Evolutionary conservation across 2,888 invertebrate species (phyloP), one percentile per base, ranked within the genome.

Genomic region (Rhodophaea formosa): DNA sequence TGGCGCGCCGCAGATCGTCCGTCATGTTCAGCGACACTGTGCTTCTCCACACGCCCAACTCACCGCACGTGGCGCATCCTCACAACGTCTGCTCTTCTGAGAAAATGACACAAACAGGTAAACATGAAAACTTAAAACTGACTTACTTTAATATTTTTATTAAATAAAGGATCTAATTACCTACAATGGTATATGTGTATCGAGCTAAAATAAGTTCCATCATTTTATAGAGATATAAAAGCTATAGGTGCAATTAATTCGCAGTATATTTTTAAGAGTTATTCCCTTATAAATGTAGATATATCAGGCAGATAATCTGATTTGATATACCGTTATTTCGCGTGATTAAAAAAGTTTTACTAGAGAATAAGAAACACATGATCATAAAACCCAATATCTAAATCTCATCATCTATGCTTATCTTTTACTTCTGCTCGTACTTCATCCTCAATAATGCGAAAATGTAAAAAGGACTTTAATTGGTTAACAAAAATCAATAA

Each of bases 1-100:
- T 93, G 58, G 94, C 95, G 65, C 92, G 95, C 15, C 93, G 97
- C 15, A 92, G 96, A 55, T 96, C 97, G 44, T 96, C 96, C 65
- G 97, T 97, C 61, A 97, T 97, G 96, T 97, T 97, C 88, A 96
- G 96, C 75, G 96, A 97, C 77, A 95, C 96, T 39, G 95, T 97
- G 12, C 90, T 96, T 44, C 92, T 96, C 35, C 96, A 96, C 75
- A 74, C 82, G 0, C 85, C 86, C 2, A 86, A 75, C 62, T 75
- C 82, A 15, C 83, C 79, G 58, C 84, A 82, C 59, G 70, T 77
- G 5, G 81, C 78, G 0, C 86, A 86, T 61, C 88, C 88, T 0
- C 86, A 88, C 62, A 91, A 91, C 59, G 93, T 96, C 39, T 96
- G 96, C 82, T 96, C 96, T 54, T 96, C 96, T 45, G 97, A 97